A percentile compares a stretch with the other conserved stretches of the same genome.
These are phyloP conservation scores for Mylabris sibirica DNA, from an alignment of 2,888 invertebrate species.

Conservation along the genomic window DNA sequence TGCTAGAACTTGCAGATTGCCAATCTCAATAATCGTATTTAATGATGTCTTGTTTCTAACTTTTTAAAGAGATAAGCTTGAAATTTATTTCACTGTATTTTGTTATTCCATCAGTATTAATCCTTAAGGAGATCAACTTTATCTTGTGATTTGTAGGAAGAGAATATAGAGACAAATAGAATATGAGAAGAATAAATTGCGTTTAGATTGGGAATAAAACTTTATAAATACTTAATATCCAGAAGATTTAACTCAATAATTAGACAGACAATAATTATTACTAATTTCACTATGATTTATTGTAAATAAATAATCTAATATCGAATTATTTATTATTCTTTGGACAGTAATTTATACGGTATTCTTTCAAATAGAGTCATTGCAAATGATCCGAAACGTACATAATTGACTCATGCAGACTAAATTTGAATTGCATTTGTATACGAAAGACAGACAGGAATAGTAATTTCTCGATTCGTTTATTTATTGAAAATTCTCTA, in stretches of 20 bases:
- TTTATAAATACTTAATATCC: background rate
- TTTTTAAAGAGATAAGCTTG: background rate
- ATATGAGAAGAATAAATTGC: background rate
- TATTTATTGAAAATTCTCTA: background rate
- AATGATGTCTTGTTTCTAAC: too few species aligned
- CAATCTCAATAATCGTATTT: too few species aligned
- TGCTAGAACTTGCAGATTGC: too few species aligned
- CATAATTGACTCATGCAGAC: background rate
- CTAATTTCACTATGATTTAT: too few species aligned
- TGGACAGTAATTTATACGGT: too few species aligned
- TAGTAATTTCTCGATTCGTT: background rate
- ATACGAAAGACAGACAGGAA: background rate
- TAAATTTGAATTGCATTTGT: background rate
- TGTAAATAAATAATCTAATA: too few species aligned
- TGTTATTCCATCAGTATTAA: too few species aligned
- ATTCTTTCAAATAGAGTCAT: too few species aligned
- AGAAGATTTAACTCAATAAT: too few species aligned
- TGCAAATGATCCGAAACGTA: too few species aligned
- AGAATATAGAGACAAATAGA: background rate
- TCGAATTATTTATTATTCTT: too few species aligned
- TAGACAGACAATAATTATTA: too few species aligned
- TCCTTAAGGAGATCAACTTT: background rate
- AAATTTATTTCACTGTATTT: background rate
- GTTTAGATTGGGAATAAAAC: background rate
- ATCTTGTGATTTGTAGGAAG: background rate